phyloP scores from a whole-genome alignment of 2,113 vertebrate species.

The Piliocolobus tephrosceles region DNA sequence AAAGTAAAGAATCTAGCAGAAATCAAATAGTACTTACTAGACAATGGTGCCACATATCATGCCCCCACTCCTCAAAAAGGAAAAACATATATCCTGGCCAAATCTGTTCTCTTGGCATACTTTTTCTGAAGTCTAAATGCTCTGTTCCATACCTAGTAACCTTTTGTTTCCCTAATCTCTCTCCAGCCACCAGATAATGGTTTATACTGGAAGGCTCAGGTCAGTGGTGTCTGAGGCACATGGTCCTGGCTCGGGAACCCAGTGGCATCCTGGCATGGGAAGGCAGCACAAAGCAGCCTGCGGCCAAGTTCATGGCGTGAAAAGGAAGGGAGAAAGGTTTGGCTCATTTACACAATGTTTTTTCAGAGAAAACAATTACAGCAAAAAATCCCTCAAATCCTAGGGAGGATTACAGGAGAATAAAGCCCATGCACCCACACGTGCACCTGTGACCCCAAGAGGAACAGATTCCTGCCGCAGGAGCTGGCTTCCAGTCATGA shows the following conservation, averaged over 20 bases:
- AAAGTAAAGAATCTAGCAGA: constrained; percentile 71
- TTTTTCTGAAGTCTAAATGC: neutral
- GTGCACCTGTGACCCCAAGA: neutral
- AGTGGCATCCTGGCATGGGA: neutral
- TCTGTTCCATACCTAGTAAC: neutral
- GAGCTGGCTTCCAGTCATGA: neutral
- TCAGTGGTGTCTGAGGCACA: neutral
- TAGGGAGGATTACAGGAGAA: neutral
- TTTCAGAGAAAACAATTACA: neutral
- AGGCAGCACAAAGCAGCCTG: neutral
- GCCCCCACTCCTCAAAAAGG: neutral
- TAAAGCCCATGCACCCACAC: neutral
- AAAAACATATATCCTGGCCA: neutral
- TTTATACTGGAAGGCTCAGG: neutral
- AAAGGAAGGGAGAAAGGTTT: neutral
- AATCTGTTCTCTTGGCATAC: neutral
- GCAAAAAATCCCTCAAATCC: neutral
- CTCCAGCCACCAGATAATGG: neutral
- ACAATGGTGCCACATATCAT: neutral
- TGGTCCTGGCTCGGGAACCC: neutral
- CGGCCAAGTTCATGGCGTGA: neutral
- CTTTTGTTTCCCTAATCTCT: neutral
- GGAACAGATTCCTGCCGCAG: neutral
- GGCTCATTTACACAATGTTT: neutral
- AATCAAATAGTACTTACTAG: neutral